A percentile compares a stretch with the other conserved stretches of the same genome.
These are phyloP conservation scores for Urocolius indicus DNA, from an alignment of 2,113 vertebrate genomes.

Conservation along the genomic window DNA sequence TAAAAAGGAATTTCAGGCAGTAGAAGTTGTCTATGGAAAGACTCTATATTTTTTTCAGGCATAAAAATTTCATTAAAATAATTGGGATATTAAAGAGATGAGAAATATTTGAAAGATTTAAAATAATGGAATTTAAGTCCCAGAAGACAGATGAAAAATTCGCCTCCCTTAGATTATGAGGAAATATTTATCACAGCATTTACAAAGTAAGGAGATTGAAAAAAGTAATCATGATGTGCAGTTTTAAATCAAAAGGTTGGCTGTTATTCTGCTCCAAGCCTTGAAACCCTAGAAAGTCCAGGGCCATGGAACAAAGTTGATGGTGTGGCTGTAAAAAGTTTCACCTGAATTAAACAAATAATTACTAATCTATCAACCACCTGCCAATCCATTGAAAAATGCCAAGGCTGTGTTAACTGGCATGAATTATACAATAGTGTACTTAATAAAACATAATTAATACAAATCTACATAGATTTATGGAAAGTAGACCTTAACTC, in stretches of 20 bases:
- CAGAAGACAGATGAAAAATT: not conserved
- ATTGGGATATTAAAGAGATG: not conserved
- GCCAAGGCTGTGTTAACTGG: not conserved
- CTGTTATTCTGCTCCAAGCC: not conserved
- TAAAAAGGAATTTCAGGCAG: not conserved
- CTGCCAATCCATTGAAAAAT: not conserved
- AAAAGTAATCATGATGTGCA: not conserved
- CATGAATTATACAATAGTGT: not conserved
- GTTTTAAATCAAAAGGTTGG: not conserved
- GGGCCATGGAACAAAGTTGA: not conserved
- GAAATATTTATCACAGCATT: not conserved
- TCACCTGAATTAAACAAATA: not conserved
- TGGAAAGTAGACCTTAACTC: not conserved
- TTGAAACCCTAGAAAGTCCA: not conserved
- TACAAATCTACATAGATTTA: not conserved
- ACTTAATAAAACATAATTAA: slow-evolving; percentile 2
- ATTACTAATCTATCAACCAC: not conserved
- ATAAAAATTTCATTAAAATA: not conserved
- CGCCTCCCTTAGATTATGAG: not conserved
- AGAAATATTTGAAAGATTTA: not conserved
- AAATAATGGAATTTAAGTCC: not conserved
- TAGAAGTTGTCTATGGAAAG: not conserved
- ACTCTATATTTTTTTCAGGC: not conserved
- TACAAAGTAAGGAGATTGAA: not conserved
- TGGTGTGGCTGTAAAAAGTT: not conserved